A percentile compares a stretch with the other conserved stretches of the same genome.
These are phyloP conservation scores for Macrosoma leucophasiata DNA, from an alignment of 2,888 invertebrate species.

Conservation along the genomic window DNA sequence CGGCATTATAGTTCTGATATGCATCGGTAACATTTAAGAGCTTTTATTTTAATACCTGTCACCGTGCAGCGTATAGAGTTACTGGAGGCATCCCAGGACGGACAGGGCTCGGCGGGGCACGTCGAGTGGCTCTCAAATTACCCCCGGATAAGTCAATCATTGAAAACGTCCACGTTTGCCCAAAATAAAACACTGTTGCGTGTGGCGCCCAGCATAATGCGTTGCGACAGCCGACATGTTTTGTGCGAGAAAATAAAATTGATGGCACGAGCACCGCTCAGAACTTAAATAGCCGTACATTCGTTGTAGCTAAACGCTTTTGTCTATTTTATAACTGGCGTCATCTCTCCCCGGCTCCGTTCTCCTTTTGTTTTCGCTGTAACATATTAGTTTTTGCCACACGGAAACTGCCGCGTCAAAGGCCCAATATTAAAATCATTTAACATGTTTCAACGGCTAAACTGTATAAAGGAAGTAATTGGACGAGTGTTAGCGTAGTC, in stretches of 20 bases:
- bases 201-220: constrained; percentile 68
- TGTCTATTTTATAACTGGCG: constrained; percentile 69
- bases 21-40: constrained; percentile 28
- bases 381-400: constrained; percentile 62
- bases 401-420: constrained; percentile 56
- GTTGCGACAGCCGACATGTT: constrained; percentile 73
- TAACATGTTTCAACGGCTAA: constrained; percentile 40
- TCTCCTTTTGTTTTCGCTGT: constrained; percentile 48
- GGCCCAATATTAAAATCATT: constrained; percentile 50
- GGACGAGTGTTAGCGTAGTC: constrained; percentile 58
- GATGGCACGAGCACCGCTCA: constrained; percentile 62
- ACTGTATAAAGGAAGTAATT: constrained; percentile 56
- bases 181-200: constrained; percentile 71
- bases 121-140: constrained; percentile 69
- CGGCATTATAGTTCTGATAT: constrained; percentile 24
- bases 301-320: constrained; percentile 66
- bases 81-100: constrained; percentile 39
- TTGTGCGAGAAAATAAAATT: constrained; percentile 75
- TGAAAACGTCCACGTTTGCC: constrained; percentile 60
- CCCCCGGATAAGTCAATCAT: constrained; percentile 76
- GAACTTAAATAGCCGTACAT: constrained; percentile 69
- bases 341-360: constrained; percentile 45
- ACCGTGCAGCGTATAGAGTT: constrained; percentile 46
- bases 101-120: constrained; percentile 26
- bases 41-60: constrained; percentile 54